These are phyloP conservation scores for Thamnophis sirtalis DNA, from an alignment of 2,113 vertebrate species.

Conservation along the genomic window DNA sequence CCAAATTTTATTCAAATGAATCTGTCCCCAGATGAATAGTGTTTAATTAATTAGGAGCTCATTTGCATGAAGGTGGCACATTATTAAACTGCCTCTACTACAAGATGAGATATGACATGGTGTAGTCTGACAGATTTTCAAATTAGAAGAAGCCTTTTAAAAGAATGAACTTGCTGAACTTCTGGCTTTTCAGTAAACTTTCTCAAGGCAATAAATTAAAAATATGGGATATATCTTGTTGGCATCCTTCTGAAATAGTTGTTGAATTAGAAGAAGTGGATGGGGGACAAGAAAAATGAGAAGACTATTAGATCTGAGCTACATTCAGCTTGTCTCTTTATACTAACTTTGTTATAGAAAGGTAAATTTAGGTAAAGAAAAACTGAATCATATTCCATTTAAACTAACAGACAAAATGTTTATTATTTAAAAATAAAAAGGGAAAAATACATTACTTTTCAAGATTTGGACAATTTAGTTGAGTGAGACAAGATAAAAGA, in stretches of 20 bases:
- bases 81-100: conserved; percentile 66
- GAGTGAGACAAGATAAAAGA: not conserved
- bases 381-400: not conserved
- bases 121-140: conserved; percentile 65
- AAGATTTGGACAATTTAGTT: not conserved
- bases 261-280: not conserved
- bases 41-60: conserved; percentile 74
- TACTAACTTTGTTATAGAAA: not conserved
- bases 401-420: not conserved
- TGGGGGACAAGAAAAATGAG: not conserved
- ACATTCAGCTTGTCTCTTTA: not conserved
- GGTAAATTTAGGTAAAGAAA: not conserved
- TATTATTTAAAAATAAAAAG: not conserved
- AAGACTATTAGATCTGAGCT: not conserved
- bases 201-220: conserved; percentile 59
- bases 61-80: conserved; percentile 68
- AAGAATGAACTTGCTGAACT: conserved; percentile 46
- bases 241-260: conserved; percentile 20
- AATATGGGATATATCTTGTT: conserved; percentile 23
- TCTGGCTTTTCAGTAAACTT: conserved; percentile 51
- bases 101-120: conserved; percentile 58
- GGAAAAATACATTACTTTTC: not conserved
- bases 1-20: conserved; percentile 59
- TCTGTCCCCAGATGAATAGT: conserved; percentile 62
- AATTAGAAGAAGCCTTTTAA: conserved; percentile 56